These are phyloP conservation scores for Trilocha varians DNA, from an alignment of 2,888 invertebrate genomes.

Conservation along the genomic window DNA sequence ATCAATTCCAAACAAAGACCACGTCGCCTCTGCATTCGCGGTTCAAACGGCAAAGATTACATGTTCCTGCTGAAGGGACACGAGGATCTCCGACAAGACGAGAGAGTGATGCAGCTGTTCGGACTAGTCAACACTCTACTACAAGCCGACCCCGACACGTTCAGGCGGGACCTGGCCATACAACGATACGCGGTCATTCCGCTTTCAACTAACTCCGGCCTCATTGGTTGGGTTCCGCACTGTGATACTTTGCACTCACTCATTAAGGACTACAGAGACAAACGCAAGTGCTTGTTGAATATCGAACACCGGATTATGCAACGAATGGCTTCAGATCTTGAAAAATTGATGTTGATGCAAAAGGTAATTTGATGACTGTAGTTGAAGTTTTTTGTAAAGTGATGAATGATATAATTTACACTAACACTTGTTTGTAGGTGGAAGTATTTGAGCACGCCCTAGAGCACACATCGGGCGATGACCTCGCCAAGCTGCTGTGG, in stretches of 20 bases:
- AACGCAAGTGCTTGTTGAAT: conserved; percentile 93
- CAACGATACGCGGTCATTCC: conserved; percentile 98
- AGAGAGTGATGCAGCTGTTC: conserved; percentile 98
- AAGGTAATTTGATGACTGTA: conserved; percentile 75
- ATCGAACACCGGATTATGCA: conserved; percentile 98
- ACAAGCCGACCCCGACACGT: conserved; percentile 95
- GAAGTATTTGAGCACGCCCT: conserved; percentile 99
- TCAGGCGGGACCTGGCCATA: conserved; percentile 83
- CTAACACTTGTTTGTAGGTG: conserved; percentile 42
- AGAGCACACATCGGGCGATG: conserved; percentile 95
- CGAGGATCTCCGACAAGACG: conserved; percentile 98
- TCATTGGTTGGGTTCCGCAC: conserved; percentile 99
- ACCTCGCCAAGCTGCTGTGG: conserved; percentile 94
- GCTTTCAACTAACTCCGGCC: conserved; percentile 96
- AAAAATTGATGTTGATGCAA: conserved; percentile 96
- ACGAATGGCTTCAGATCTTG: conserved; percentile 97
- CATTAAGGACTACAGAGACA: conserved; percentile 97
- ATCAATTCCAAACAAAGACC: conserved; percentile 99
- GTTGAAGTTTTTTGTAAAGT: neutral
- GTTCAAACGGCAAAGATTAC: conserved; percentile 97
- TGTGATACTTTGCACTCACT: conserved; percentile 98
- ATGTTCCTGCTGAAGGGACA: conserved; percentile 99
- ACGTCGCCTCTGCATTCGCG: conserved; percentile 91
- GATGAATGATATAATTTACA: neutral
- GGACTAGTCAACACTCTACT: conserved; percentile 97